phyloP scores from a whole-genome alignment of 2,888 invertebrate species.

The Epsilonema sp. region DNA sequence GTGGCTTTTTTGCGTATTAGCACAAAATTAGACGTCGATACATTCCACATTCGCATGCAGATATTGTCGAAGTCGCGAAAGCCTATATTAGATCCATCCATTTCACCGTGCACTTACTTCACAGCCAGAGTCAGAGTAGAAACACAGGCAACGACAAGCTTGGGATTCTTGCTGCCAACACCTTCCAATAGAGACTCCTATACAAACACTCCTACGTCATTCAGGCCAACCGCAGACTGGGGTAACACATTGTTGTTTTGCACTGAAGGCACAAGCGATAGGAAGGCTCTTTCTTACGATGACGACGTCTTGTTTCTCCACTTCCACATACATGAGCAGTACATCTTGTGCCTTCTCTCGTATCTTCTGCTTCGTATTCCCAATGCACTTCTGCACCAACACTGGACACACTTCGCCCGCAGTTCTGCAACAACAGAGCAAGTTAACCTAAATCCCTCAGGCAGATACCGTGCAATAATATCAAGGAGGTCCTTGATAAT shows the following conservation, averaged over 20 bases:
- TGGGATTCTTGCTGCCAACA: conserved; percentile 84
- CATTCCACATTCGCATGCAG: too few species aligned
- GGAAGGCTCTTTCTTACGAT: conserved; percentile 27
- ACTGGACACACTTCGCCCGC: conserved; percentile 70
- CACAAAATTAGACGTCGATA: too few species aligned
- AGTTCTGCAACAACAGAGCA: too few species aligned
- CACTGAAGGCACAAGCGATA: too few species aligned
- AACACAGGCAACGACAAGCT: conserved; percentile 67
- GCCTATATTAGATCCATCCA: too few species aligned
- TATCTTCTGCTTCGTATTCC: conserved; percentile 70
- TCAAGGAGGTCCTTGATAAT: too few species aligned
- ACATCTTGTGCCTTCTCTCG: conserved; percentile 73
- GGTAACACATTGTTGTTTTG: too few species aligned
- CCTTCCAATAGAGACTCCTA: conserved; percentile 74
- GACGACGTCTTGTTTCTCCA: conserved; percentile 74
- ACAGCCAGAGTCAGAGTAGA: conserved; percentile 52
- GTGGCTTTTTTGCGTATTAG: too few species aligned
- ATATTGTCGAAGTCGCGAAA: too few species aligned
- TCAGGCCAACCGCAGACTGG: not conserved
- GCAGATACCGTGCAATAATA: too few species aligned
- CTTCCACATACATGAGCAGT: conserved; percentile 77
- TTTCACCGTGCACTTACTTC: conserved; percentile 36
- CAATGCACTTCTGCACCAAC: conserved; percentile 73
- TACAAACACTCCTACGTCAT: conserved; percentile 3
- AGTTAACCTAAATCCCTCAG: too few species aligned